Evolutionary conservation across 2,888 invertebrate genomes (phyloP), one percentile per base, ranked within the genome.

Genomic region (Phortica okadai): DNA sequence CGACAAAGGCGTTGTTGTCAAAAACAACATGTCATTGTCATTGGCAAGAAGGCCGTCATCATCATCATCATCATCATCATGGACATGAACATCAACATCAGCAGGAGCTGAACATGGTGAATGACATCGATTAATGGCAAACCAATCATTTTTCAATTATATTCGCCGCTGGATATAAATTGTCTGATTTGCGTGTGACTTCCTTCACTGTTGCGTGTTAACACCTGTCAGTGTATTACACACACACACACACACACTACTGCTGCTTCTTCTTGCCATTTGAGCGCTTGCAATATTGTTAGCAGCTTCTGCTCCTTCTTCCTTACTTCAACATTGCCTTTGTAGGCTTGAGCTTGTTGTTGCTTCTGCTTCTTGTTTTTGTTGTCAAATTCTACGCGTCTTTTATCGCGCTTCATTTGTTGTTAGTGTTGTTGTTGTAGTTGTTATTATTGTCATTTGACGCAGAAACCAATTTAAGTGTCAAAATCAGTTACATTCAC

Each of bases 121-220:
- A 21, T 66, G n/a, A 67, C 67, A 14, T 54, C 21, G 25, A 87
- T 86, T 84, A 84, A 87, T 82, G 87, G 87, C 80, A 87, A 84
- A 83, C 86, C 87, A 87, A 87, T 86, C 87, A 86, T 86, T 86
- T 86, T 86, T 86, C 86, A 86, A 86, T 86, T 86, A 86, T 84
- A 83, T 82, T 87, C 86, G 77, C 86, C 84, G 86, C 86, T 84
- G 86, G 86, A 85, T 86, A 87, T 86, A 87, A 87, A 86, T 87
- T 86, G 87, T 86, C 86, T 87, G 87, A 86, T 72, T 72, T 72
- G 54, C 56, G 70, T 72, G 54, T 21, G 54, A 56, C 70, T 72
- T 72, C 25, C 21, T 25, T 25, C 56, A 16, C 56, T 5, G 4
- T 25, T 62, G 16, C 62, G 16, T 16, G 58, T 59, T 25, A 16